A percentile compares a stretch with the other conserved stretches of the same genome.
These are phyloP conservation scores for Sarotherodon lohbergeri DNA, from an alignment of 2,113 vertebrate genomes.

Conservation along the genomic window DNA sequence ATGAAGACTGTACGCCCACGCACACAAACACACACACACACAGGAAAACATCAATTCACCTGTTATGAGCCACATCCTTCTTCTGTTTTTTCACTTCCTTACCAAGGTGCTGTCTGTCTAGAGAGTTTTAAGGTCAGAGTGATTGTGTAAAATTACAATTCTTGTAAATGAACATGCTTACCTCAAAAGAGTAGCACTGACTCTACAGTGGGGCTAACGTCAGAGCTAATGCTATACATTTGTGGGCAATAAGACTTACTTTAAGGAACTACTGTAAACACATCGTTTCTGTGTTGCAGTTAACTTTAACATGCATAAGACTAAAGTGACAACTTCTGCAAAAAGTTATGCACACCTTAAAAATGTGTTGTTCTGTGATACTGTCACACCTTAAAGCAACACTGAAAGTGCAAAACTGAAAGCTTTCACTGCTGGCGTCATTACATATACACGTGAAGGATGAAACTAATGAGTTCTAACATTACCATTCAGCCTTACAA, in stretches of 20 bases:
- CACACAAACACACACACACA: background rate
- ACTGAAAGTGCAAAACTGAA: background rate
- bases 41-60: background rate
- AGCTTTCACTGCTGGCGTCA: background rate
- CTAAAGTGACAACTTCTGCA: background rate
- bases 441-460: background rate
- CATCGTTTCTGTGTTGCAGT: background rate
- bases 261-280: background rate
- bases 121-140: background rate
- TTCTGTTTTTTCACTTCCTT: constrained; percentile 57
- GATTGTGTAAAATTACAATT: background rate
- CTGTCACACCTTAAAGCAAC: background rate
- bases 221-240: background rate
- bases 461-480: background rate
- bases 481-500: background rate
- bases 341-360: background rate
- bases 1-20: background rate
- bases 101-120: background rate
- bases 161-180: background rate
- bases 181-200: background rate
- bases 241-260: background rate
- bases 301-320: background rate
- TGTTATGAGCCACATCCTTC: background rate
- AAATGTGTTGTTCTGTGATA: background rate
- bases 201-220: background rate